Conservation (phyloP, 2,113 vertebrate genomes). For the Pongo pygmaeus region DNA sequence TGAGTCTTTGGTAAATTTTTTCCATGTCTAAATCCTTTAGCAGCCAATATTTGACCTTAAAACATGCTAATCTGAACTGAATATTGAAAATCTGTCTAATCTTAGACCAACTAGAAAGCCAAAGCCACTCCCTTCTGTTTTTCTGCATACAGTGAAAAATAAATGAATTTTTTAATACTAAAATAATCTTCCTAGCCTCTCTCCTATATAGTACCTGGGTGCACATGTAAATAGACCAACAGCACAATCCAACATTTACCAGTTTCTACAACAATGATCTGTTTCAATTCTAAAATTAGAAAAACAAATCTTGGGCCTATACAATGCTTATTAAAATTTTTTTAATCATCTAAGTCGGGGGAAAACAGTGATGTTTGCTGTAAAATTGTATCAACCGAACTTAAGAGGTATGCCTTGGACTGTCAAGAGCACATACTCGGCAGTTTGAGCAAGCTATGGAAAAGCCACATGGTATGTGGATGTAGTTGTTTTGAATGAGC, state of each 20-base stretch:
- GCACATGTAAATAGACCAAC: neutral
- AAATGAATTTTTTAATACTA: conserved; percentile 36
- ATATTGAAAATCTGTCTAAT: conserved; percentile 41
- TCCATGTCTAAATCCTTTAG: neutral
- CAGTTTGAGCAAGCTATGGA: neutral
- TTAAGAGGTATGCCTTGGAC: neutral
- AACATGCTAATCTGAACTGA: neutral
- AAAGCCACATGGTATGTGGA: neutral
- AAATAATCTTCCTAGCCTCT: conserved; percentile 8
- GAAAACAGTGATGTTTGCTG: neutral
- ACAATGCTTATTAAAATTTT: conserved; percentile 21
- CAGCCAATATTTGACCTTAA: neutral
- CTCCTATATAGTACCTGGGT: neutral
- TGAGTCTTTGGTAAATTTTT: conserved; percentile 8
- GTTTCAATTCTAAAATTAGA: conserved; percentile 8
- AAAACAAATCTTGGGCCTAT: neutral
- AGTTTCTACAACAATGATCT: neutral
- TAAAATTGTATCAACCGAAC: neutral
- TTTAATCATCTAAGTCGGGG: neutral
- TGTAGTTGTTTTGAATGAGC: neutral
- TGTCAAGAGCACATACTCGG: neutral
- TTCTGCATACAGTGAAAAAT: neutral
- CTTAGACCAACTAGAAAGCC: conserved; percentile 32
- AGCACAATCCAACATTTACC: neutral
- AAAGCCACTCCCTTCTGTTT: conserved; percentile 25